These are phyloP conservation scores for Pandemis corylana DNA, from an alignment of 2,888 invertebrate species.

Conservation along the genomic window DNA sequence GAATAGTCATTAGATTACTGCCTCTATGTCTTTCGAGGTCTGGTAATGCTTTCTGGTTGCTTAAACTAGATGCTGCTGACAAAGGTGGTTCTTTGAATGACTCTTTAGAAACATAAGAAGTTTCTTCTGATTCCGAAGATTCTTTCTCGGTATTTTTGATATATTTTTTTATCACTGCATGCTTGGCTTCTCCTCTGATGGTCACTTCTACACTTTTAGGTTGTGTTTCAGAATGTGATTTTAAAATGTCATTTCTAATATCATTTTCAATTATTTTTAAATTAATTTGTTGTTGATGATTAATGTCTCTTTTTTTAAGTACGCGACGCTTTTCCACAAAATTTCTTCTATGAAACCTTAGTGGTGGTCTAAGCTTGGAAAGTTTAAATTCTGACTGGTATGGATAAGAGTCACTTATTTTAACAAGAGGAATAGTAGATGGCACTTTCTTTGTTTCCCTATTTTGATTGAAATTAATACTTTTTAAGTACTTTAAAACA, in stretches of 20 bases:
- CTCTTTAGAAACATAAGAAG: slow-evolving; percentile 46
- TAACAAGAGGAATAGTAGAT: slow-evolving; percentile 64
- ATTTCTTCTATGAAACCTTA: slow-evolving; percentile 62
- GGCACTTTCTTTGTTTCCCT: slow-evolving; percentile 62
- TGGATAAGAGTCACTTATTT: slow-evolving; percentile 67
- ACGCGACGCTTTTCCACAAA: slow-evolving; percentile 57
- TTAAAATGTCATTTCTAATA: slow-evolving; percentile 62
- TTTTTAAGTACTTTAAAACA: slow-evolving; percentile 74
- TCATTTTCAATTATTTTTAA: slow-evolving; percentile 69
- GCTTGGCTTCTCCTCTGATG: slow-evolving; percentile 59
- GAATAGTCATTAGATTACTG: slow-evolving; percentile 58
- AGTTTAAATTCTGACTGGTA: slow-evolving; percentile 68
- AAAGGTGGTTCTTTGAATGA: slow-evolving; percentile 49
- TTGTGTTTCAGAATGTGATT: slow-evolving; percentile 59
- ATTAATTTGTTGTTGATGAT: slow-evolving; percentile 62
- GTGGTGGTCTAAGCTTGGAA: slow-evolving; percentile 60
- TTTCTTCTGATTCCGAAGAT: slow-evolving; percentile 46
- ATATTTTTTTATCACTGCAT: slow-evolving; percentile 53
- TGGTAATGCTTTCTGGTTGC: slow-evolving; percentile 47
- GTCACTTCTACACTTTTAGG: slow-evolving; percentile 67
- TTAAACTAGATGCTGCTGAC: slow-evolving; percentile 41
- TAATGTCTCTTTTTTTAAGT: slow-evolving; percentile 54
- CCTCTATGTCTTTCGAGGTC: slow-evolving; percentile 50
- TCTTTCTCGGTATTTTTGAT: slow-evolving; percentile 56
- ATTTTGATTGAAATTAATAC: slow-evolving; percentile 59